These are phyloP conservation scores for Psammodynastes pulverulentus DNA, from an alignment of 2,113 vertebrate genomes.

Conservation along the genomic window DNA sequence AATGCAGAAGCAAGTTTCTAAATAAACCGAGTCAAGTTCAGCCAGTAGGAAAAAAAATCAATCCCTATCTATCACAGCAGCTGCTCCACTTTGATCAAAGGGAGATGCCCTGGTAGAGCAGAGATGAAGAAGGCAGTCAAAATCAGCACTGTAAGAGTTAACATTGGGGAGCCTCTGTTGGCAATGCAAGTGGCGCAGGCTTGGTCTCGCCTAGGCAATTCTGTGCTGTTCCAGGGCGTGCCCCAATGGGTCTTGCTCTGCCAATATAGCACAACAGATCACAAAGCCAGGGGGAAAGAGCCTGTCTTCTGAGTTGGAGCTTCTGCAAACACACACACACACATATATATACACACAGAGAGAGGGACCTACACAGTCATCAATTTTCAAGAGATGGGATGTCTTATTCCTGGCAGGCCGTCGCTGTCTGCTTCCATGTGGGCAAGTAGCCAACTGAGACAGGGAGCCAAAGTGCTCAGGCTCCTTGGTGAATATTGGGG, in stretches of 20 bases:
- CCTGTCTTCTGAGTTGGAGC: slow-evolving; percentile 43
- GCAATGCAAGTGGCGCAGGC: not conserved
- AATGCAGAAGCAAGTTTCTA: slow-evolving; percentile 5
- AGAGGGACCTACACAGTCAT: slow-evolving; percentile 23
- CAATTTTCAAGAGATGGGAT: slow-evolving; percentile 30
- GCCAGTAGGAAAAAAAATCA: not conserved
- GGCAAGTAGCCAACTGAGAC: slow-evolving; percentile 41
- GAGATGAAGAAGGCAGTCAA: not conserved
- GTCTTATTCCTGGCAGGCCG: slow-evolving; percentile 49
- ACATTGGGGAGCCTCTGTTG: not conserved
- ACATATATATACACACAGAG: not conserved
- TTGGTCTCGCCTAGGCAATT: slow-evolving; percentile 26
- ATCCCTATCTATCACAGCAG: not conserved
- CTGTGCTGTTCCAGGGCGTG: slow-evolving; percentile 45
- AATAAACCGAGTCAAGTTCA: not conserved
- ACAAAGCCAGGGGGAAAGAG: slow-evolving; percentile 22
- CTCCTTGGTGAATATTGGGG: slow-evolving; percentile 11
- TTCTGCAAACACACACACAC: slow-evolving; percentile 28
- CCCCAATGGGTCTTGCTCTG: slow-evolving; percentile 17
- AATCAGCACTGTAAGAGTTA: slow-evolving; percentile 27
- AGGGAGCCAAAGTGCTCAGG: slow-evolving; percentile 37
- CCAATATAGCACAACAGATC: slow-evolving; percentile 31
- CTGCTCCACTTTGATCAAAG: not conserved
- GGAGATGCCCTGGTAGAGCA: not conserved
- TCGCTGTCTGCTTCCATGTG: slow-evolving; percentile 49